These are phyloP conservation scores for Drosophila littoralis DNA, from an alignment of 1,140 invertebrate species.

Conservation along the genomic window DNA sequence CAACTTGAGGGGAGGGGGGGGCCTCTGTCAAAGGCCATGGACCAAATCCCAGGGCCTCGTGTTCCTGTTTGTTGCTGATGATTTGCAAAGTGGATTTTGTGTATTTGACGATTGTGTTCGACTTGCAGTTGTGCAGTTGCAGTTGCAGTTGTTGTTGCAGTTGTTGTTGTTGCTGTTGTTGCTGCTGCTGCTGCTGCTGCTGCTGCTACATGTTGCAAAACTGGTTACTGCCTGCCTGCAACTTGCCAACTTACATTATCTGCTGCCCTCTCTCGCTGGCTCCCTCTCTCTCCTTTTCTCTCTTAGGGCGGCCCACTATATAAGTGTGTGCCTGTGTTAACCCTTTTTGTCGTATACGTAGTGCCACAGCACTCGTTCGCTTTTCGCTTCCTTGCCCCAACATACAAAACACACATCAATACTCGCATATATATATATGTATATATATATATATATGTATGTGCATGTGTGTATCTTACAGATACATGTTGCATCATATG, in stretches of 20 bases:
- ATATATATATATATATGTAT: not conserved
- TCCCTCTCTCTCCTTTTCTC: constrained; percentile 10
- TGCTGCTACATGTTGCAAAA: constrained; percentile 56
- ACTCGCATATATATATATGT: not conserved
- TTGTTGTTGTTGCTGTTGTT: constrained; percentile 9
- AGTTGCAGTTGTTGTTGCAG: constrained; percentile 23
- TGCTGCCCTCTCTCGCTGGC: not conserved
- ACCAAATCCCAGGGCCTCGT: constrained; percentile 33
- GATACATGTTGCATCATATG: constrained; percentile 9
- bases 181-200: constrained; percentile 21
- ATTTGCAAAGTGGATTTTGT: constrained; percentile 81
- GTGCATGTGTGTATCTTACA: not conserved
- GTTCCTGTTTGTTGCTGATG: constrained; percentile 57
- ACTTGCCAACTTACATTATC: constrained; percentile 23
- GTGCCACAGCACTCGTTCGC: constrained; percentile 15
- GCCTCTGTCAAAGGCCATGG: constrained; percentile 34
- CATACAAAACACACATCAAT: constrained; percentile 1
- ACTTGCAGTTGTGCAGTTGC: constrained; percentile 44
- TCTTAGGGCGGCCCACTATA: not conserved
- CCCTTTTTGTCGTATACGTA: constrained; percentile 45
- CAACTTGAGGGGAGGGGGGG: constrained; percentile 15
- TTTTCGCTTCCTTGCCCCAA: constrained; percentile 35
- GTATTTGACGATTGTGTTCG: constrained; percentile 80
- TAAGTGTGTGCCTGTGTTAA: constrained; percentile 34
- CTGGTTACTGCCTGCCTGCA: constrained; percentile 64